Evolutionary conservation across 2,888 invertebrate species (phyloP), one percentile per base, ranked within the genome.

Genomic region (Temnothorax rugatulus): DNA sequence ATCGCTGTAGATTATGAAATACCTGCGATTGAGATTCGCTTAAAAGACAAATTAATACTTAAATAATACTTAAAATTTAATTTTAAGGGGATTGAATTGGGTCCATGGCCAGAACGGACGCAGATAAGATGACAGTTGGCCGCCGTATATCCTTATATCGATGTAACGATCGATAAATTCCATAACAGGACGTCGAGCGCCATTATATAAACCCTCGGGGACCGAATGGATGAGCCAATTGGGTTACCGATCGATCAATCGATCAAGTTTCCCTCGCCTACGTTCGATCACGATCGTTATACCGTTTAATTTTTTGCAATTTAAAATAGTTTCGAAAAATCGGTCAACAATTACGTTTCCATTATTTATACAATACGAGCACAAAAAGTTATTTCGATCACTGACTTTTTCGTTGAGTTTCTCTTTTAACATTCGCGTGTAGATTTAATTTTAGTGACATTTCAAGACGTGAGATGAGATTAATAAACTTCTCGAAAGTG

Each of bases 171-270:
- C 92, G 92, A 92, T 93, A 91, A 93, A 92, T 92, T 91, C 93
- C 92, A 91, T 93, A 93, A 93, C 87, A 90, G 91, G 92, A 88
- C 87, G 83, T 66, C 86, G 81, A 77, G 83, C 71, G 5, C 87
- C 88, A 87, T 92, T 93, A 92, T 92, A 92, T 90, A 93, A 93
- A 93, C 91, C 89, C 91, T 87, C 84, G 89, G 91, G 90, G 90
- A 91, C 68, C 81, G 82, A 74, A 74, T 86, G 85, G 85, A 88
- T 84, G 84, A 90, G 88, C 79, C 87, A 89, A 90, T 90, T 84
- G 86, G 89, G 87, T 88, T 88, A 88, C 69, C 84, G 54, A 74
- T 71, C 69, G 47, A 41, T 61, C 59, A 86, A 86, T 87, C 13
- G 34, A 61, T 89, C 88, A 84, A 85, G 83, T 87, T 85, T 88